A percentile compares a stretch with the other conserved stretches of the same genome.
These are phyloP conservation scores for Dendroctonus ponderosae DNA, from an alignment of 1,140 invertebrate genomes.

Conservation along the genomic window DNA sequence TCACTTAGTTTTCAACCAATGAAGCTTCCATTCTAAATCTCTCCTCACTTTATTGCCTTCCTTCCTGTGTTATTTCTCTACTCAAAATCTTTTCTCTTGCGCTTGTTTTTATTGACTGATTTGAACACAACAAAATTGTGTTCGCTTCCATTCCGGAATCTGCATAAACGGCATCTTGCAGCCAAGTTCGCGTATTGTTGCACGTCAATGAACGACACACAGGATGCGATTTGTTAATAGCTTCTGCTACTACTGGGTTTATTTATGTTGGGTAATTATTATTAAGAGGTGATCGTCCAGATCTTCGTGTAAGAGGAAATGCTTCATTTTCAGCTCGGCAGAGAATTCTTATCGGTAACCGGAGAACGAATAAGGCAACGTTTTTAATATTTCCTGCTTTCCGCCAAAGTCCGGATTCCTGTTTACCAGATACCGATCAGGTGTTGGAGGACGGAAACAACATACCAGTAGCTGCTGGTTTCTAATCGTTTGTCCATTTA, in stretches of 20 bases:
- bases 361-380: constrained; percentile 6
- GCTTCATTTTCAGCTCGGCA: constrained; percentile 21
- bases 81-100: no score
- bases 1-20: no score
- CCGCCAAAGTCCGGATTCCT: constrained; percentile 18
- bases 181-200: constrained; percentile 2
- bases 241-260: constrained; percentile 16
- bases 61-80: no score
- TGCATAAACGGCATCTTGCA: background rate
- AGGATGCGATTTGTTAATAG: constrained; percentile 29
- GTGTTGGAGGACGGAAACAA: constrained; percentile 19
- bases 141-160: no score
- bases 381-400: constrained; percentile 29
- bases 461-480: constrained; percentile 10
- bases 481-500: background rate
- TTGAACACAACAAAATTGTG: no score
- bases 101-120: no score
- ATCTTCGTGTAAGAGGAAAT: constrained; percentile 27
- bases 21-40: no score
- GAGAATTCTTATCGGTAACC: constrained; percentile 18
- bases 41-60: no score
- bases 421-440: constrained; percentile 17
- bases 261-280: constrained; percentile 27
- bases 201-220: constrained; percentile 25
- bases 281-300: constrained; percentile 28